Evolutionary conservation across 1,140 invertebrate genomes (phyloP), one percentile per base, ranked within the genome.

Genomic region (Zaprionus ornatus): DNA sequence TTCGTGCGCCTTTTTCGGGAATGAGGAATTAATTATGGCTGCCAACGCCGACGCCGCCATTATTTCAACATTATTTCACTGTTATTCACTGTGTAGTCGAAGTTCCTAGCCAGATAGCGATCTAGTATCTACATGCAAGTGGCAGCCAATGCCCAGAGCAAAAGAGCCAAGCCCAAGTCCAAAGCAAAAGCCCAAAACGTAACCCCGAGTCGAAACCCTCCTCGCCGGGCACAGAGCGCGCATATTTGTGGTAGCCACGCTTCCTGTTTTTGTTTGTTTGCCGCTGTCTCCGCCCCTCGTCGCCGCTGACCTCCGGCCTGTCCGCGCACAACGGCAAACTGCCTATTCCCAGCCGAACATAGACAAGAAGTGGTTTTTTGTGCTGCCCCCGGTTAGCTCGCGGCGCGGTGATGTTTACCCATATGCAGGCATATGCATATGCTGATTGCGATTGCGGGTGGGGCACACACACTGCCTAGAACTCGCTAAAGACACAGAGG

Each of bases 401-500:
- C 81, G 85, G 80, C 85, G 85, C 85, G 85, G 85, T 85, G 85
- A 82, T 90, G 85, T 90, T 90, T 90, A 90, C 85, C 85, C 85
- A 90, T 82, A 90, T 90, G 86, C 90, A 90, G 85, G 85, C 85
- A 90, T 90, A 90, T 90, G 85, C 85, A 90, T 90, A 90, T 90
- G 85, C 70, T 90, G 85, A 90, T 90, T 90, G 61, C 74, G 81
- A 78, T 82, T 82, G 80, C 60, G 32, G 52, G 42, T 73, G 57
- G 63, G 50, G 29, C 23, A 10, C 23, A 10, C 23, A 42, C 23
- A 17, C 13, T 29, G 45, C 13, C 40, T 45, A 45, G 40, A 45
- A 45, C 40, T 45, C 5, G 40, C 40, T 32, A 32, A 32, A 32
- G 15, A n/a, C 6, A 42, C 5, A 42, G 40, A 13, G 19, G 19